phyloP scores from a whole-genome alignment of 2,888 invertebrate genomes.

The Autographa gamma region DNA sequence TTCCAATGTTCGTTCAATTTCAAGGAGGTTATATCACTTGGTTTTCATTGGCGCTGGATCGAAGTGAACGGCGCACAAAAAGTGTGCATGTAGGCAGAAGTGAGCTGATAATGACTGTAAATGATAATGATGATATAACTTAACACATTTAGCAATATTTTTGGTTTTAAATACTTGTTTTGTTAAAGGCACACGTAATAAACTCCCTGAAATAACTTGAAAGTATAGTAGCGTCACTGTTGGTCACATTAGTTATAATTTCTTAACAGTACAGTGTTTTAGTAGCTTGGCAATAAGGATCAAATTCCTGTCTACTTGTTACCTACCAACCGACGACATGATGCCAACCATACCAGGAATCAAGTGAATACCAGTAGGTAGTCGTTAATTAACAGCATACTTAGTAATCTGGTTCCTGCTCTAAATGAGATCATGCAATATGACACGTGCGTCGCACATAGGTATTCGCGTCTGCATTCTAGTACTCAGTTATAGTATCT shows the following conservation, averaged over 20 bases:
- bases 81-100: not conserved
- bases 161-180: not conserved
- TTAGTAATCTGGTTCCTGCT: constrained; percentile 13
- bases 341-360: not conserved
- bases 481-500: constrained; percentile 63
- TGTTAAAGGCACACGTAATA: no score
- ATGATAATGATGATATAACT: not conserved
- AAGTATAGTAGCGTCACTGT: not conserved
- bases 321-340: not conserved
- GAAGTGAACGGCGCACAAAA: not conserved
- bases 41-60: not conserved
- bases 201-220: no score
- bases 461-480: constrained; percentile 65
- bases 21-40: constrained; percentile 7
- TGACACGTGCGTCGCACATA: constrained; percentile 40
- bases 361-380: constrained; percentile 2
- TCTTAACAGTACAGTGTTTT: not conserved
- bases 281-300: not conserved
- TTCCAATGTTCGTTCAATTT: constrained; percentile 46
- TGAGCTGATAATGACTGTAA: no score
- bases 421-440: constrained; percentile 51
- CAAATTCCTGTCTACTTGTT: not conserved
- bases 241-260: not conserved
- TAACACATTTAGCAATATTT: not conserved
- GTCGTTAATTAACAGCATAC: not conserved